phyloP scores from a whole-genome alignment of 2,888 invertebrate genomes.

The Melipona bicolor region DNA sequence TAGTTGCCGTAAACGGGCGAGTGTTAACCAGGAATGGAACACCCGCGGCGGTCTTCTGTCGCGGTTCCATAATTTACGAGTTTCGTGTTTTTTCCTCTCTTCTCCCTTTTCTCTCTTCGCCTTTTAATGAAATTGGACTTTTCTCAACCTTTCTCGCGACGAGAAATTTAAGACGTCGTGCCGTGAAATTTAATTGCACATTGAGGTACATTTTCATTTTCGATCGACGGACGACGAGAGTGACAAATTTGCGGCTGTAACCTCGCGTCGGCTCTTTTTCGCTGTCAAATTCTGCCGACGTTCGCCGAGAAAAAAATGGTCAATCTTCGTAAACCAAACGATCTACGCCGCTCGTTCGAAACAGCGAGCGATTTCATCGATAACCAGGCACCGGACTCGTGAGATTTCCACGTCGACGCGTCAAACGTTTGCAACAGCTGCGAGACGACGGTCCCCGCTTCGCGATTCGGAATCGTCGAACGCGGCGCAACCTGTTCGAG shows the following conservation, averaged over 20 bases:
- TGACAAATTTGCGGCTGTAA: background rate
- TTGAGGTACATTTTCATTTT: background rate
- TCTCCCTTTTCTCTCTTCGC: too few species aligned
- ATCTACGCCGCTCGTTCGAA: background rate
- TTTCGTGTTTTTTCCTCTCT: slow-evolving; percentile 6
- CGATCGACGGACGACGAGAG: background rate
- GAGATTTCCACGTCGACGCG: slow-evolving; percentile 14
- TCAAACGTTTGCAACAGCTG: slow-evolving; percentile 50
- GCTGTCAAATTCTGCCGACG: background rate
- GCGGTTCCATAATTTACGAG: slow-evolving; percentile 25
- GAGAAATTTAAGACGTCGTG: background rate
- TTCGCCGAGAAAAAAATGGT: too few species aligned
- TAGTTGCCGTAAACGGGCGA: slow-evolving; percentile 47
- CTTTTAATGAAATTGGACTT: slow-evolving; percentile 16
- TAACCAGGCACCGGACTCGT: background rate
- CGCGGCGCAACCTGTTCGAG: background rate
- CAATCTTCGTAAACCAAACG: background rate
- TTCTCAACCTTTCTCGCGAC: background rate
- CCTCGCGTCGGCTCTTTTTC: background rate
- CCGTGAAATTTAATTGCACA: background rate
- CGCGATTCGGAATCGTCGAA: slow-evolving; percentile 14
- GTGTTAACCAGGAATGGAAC: slow-evolving; percentile 54
- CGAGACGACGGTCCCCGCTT: slow-evolving; percentile 16
- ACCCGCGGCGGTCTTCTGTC: slow-evolving; percentile 11
- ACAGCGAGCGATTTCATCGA: background rate